Percentiles rank a stretch among this genome's conserved stretches.
Evolutionary conservation across 1,140 invertebrate genomes (phyloP).

Genomic region (Adoxophyes honmai): DNA sequence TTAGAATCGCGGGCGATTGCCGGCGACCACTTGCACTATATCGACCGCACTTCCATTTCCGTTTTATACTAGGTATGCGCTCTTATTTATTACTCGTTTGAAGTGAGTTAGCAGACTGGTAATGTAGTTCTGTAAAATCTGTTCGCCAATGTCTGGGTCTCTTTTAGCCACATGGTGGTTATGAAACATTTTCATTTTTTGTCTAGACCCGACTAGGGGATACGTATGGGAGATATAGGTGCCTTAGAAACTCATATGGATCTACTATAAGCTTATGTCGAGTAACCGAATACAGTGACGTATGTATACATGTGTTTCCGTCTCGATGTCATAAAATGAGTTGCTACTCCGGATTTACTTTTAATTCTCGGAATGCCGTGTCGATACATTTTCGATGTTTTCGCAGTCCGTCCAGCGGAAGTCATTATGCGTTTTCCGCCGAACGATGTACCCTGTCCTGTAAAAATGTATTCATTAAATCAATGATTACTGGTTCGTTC

Average conservation of each 20-base stretch:
- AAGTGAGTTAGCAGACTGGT: background rate
- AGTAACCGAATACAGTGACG: too few relatives aligned
- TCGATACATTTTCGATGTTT: slow-evolving; percentile 63
- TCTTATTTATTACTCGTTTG: background rate
- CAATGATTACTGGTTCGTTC: slow-evolving; percentile 47
- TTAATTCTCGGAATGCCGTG: slow-evolving; percentile 27
- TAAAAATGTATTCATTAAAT: slow-evolving; percentile 73
- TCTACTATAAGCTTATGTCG: too few relatives aligned
- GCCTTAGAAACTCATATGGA: too few relatives aligned
- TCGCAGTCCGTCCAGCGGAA: slow-evolving; percentile 60
- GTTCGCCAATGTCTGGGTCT: too few relatives aligned
- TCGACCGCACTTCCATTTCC: slow-evolving; percentile 48
- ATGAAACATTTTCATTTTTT: too few relatives aligned
- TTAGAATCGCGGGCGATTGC: slow-evolving; percentile 48
- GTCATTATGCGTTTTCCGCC: slow-evolving; percentile 71
- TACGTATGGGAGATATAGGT: too few relatives aligned
- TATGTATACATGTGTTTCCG: background rate
- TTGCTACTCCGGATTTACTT: slow-evolving; percentile 1
- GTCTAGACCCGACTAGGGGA: too few relatives aligned
- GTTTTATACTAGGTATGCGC: slow-evolving; percentile 27
- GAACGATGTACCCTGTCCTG: slow-evolving; percentile 51
- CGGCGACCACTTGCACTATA: slow-evolving; percentile 40
- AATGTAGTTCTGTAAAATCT: too few relatives aligned
- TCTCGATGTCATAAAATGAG: background rate
- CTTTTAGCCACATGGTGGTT: too few relatives aligned